Percentiles rank a stretch among this genome's conserved stretches.
These are phyloP conservation scores for Grammomys surdaster DNA, from an alignment of 2,113 vertebrate genomes.

Conservation along the genomic window DNA sequence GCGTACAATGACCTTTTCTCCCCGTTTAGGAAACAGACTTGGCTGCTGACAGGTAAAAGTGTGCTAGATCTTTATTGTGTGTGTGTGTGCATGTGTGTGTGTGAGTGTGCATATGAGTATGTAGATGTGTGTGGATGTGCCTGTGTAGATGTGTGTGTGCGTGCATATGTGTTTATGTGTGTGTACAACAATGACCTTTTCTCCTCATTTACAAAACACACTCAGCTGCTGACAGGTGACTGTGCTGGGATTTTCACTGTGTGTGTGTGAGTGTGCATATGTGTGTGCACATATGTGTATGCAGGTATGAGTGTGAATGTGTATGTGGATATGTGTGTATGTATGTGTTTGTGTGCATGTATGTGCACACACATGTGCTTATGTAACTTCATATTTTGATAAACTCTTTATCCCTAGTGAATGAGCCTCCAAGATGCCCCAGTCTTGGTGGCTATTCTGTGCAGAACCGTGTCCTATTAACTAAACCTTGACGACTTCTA, in stretches of 20 bases:
- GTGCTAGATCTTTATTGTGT: background rate
- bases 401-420: background rate
- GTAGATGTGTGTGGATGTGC: background rate
- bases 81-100: background rate
- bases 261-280: background rate
- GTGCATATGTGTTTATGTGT: background rate
- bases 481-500: background rate
- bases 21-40: conserved; percentile 24
- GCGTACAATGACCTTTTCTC: background rate
- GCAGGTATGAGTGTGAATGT: background rate
- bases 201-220: conserved; percentile 9
- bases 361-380: too few species aligned
- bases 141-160: accelerated
- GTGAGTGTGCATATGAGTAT: background rate
- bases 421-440: background rate
- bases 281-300: background rate
- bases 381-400: background rate
- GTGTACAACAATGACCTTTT: background rate
- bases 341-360: background rate
- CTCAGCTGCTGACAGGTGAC: background rate
- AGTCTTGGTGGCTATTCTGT: background rate
- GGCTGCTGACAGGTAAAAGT: background rate
- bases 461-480: background rate
- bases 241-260: background rate
- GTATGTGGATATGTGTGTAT: accelerated